These are phyloP conservation scores for Drosophila tripunctata DNA, from an alignment of 2,888 invertebrate species.

Conservation along the genomic window DNA sequence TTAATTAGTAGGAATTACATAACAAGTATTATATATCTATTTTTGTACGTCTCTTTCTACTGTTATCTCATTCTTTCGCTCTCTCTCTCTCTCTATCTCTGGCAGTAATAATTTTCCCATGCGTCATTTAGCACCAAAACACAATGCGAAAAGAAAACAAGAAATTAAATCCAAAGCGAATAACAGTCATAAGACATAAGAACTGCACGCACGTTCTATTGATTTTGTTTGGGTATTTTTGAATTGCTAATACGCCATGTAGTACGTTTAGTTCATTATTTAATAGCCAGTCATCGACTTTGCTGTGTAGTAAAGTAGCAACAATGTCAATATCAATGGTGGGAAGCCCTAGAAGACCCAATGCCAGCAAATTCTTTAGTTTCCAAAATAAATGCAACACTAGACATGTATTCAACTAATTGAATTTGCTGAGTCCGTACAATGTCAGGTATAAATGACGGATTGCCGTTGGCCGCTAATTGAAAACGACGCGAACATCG, in stretches of 20 bases:
- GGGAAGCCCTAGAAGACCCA: constrained; percentile 62
- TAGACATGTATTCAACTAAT: constrained; percentile 53
- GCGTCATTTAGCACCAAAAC: constrained; percentile 49
- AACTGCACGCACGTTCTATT: constrained; percentile 55
- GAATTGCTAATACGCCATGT: constrained; percentile 65
- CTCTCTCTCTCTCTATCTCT: background rate
- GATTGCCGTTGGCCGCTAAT: constrained; percentile 58
- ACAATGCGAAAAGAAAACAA: background rate
- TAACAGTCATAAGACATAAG: constrained; percentile 16
- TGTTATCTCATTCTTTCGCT: background rate
- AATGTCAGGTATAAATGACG: constrained; percentile 75
- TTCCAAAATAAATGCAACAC: constrained; percentile 27
- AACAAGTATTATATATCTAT: constrained; percentile 5
- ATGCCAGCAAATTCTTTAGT: constrained; percentile 31
- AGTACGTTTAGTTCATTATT: constrained; percentile 43
- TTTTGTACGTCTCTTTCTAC: background rate
- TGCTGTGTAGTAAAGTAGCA: background rate
- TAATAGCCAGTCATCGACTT: constrained; percentile 55
- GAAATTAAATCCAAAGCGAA: constrained; percentile 4
- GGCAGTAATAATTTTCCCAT: constrained; percentile 45
- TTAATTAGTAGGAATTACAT: constrained; percentile 60
- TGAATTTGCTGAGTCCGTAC: constrained; percentile 58
- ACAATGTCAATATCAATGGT: constrained; percentile 77
- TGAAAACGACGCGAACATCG: constrained; percentile 73
- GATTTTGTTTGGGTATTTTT: constrained; percentile 55